Evolutionary conservation across 1,140 invertebrate genomes (phyloP).

Genomic region (Drosophila elegans): DNA sequence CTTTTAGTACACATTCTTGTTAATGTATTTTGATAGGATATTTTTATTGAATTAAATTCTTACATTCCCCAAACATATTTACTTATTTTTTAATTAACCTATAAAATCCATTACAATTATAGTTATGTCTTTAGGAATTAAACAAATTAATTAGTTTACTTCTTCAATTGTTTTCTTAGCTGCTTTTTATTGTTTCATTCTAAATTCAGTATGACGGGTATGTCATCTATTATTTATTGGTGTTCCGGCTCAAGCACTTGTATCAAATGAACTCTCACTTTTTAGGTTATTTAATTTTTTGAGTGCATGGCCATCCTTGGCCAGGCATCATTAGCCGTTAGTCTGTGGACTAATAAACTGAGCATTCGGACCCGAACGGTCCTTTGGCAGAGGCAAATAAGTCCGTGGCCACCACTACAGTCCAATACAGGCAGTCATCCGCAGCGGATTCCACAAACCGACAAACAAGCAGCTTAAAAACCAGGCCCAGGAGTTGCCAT

Average conservation of each 20-base stretch:
- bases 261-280: constrained; percentile 2
- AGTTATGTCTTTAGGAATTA: too few species aligned
- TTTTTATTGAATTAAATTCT: too few species aligned
- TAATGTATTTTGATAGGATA: too few species aligned
- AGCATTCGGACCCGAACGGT: constrained; percentile 27
- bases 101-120: too few species aligned
- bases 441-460: constrained; percentile 74
- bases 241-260: not conserved
- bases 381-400: constrained; percentile 14
- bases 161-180: not conserved
- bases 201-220: not conserved
- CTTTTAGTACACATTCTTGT: too few species aligned
- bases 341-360: constrained; percentile 73
- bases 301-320: constrained; percentile 30
- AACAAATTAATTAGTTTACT: too few species aligned
- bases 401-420: constrained; percentile 34
- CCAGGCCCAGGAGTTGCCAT: constrained; percentile 54
- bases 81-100: too few species aligned
- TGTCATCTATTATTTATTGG: not conserved
- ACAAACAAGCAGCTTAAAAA: constrained; percentile 81
- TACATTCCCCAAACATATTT: too few species aligned
- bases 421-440: constrained; percentile 56
- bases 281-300: not conserved
- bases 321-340: constrained; percentile 73
- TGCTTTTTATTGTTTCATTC: not conserved